A percentile compares a stretch with the other conserved stretches of the same genome.
phyloP scores from a whole-genome alignment of 2,113 vertebrate species.

The Salvelinus alpinus region DNA sequence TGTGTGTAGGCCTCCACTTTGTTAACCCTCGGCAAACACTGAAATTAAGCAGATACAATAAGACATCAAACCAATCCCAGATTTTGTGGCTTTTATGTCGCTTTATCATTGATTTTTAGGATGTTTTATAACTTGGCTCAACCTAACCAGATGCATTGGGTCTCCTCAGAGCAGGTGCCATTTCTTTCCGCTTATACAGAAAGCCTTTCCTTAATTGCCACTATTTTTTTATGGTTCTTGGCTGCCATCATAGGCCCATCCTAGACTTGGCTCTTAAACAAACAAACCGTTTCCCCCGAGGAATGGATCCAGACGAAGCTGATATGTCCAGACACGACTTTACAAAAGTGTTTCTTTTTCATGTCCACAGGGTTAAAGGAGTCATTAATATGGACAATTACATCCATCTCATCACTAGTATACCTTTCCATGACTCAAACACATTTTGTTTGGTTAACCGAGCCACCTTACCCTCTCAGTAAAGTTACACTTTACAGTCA shows the following conservation, averaged over 20 bases:
- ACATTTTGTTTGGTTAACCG: conserved; percentile 9
- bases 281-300: conserved; percentile 32
- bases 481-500: too few relatives aligned
- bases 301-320: conserved; percentile 31
- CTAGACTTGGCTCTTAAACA: conserved; percentile 40
- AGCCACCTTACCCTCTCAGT: background rate
- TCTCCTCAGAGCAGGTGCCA: too few relatives aligned
- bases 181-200: too few relatives aligned
- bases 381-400: conserved; percentile 17
- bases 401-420: background rate
- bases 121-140: too few relatives aligned
- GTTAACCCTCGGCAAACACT: conserved; percentile 27
- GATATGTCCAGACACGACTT: conserved; percentile 58
- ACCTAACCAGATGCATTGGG: too few relatives aligned
- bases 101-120: conserved; percentile 9
- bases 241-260: background rate
- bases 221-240: conserved; percentile 10
- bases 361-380: conserved; percentile 4
- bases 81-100: conserved; percentile 32
- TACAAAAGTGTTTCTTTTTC: conserved; percentile 22
- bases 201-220: conserved; percentile 6
- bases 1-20: conserved; percentile 17
- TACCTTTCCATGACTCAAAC: background rate
- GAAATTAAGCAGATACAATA: conserved; percentile 6
- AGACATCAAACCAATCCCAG: background rate